Base-by-base conservation (phyloP, 1,140 invertebrate species). In the Drosophila kanapiae region DNA sequence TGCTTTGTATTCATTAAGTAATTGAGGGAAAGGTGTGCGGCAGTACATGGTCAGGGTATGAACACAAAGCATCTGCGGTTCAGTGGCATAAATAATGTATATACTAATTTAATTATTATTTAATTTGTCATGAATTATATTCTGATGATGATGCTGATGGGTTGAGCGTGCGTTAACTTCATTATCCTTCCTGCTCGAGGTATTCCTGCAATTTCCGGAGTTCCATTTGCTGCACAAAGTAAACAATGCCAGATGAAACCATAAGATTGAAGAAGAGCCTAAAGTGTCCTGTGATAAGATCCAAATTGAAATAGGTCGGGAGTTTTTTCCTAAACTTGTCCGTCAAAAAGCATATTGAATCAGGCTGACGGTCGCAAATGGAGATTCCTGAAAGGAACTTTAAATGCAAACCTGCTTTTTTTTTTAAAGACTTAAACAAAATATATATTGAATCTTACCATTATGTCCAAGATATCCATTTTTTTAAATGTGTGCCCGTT, bases 81-180 rank as follows among this genome's bases (percentile, higher is more conserved):
- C 48, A 77, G 83, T 78, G 61, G 71, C 68, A 80, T 87, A 65
- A 87, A 88, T 87, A 71, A 87, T 87, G 80, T 80, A 80, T 78
- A 80, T 68, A 75, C 81, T 87, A 80, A 88, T 87, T 87, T 88
- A 84, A 87, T 87, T 84, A 84, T 80, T 78, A 68, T 88, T 80
- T 83, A 88, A 87, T 87, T 86, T 88, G 84, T 53, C 61, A 54
- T 37, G 29, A 29, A 62, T 62, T 53, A 27, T 6, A 11, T 38
- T 35, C 18, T 35, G 16, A 5, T 53, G 13, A 14, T 23, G 51
- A 14, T 23, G 40, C 35, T 70, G 84, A 79, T 65, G 63, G 69
- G 67, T 75, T 74, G 13, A 23, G 70, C 80, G 75, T 69, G 37
- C 58, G 37, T 42, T 60, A 54, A 69, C 37, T 59, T 51, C 63